Base-by-base conservation (phyloP, 2,113 vertebrate species). In the Balaenoptera acutorostrata region DNA sequence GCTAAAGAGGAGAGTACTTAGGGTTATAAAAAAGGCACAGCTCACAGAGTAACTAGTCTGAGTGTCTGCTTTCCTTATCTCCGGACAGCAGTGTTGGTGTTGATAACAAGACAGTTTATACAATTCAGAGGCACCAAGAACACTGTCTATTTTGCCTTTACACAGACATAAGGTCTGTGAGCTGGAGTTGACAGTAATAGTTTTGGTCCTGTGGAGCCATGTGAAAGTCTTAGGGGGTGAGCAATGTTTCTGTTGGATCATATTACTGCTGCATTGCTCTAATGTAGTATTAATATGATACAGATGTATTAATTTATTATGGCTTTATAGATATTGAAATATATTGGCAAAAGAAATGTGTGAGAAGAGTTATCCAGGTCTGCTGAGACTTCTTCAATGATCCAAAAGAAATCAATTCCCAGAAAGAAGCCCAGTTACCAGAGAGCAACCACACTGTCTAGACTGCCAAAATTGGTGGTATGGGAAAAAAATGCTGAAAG, bases 261-360 rank as follows among this genome's bases (percentile, higher is more conserved):
- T 41, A 82, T 97, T 97, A 97, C 0, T 0, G 27, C 92, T 97
- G 75, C 78, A 71, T 52, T 94, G 39, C 88, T 92, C 90, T 46
- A 57, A 88, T 96, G 95, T 68, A 71, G 71, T 63, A 98, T 91
- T 98, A 96, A 96, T 93, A 69, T 25, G 80, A 94, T 96, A 75
- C 97, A 98, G 97, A 97, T 97, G 87, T 93, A 98, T 94, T 95
- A 93, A 97, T 66, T 59, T 98, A 97, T 98, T 96, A 88, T 72
- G 68, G 74, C 75, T 13, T 91, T 86, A 21, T 63, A 95, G 96
- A 96, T 98, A 77, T 68, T 96, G 86, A 98, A 97, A 95, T 29
- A 13, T 75, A 94, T 64, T 95, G 95, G 90, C 97, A 96, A 96
- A 61, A 96, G 66, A 92, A 61, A 80, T 69, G n/a, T 96, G 94